Base-by-base conservation (phyloP, 2,797 vertebrate species). In the Tenualosa thibaudeaui region DNA sequence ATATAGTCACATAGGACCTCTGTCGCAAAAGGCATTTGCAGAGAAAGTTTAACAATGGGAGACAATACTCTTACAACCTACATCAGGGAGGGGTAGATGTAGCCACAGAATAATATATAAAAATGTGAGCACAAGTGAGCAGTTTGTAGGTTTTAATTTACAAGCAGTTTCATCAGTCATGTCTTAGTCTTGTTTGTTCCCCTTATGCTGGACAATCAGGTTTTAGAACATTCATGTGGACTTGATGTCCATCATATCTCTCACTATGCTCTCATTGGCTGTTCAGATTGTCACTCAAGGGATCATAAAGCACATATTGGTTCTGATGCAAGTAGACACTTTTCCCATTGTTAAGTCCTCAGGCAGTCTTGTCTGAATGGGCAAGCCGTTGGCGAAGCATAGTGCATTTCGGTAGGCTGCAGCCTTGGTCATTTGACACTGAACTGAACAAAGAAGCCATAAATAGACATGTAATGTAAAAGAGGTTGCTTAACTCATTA, bases 241-340 rank as follows among this genome's bases (percentile, higher is more conserved):
- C 87, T 81, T 81, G 85, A 86, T 88, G 53, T 40, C 68, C 60
- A 86, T 62, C 53, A 88, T 91, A 40, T 85, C 88, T 86, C 90
- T 46, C 46, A 46, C 46, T 46, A 46, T 91, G 88, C 89, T 91
- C 88, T 88, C 82, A 89, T 89, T 87, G 87, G 87, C 88, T 91
- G 89, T 88, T 90, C 84, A 92, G 95, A 96, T 95, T 95, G 94
- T 96, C 95, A 91, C 88, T 91, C 82, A 83, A 91, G 82, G 89
- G 68, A 75, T 75, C 68, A 89, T 93, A 94, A 95, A 95, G 93
- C 94, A 94, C 91, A 91, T 91, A 91, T 92, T 92, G 93, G 92
- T 94, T 94, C 87, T 88, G 88, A 87, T 92, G 89, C 85, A 84
- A 88, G 84, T 58, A 81, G 84, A 86, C 62, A 43, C 86, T 68